Evolutionary conservation across 2,113 vertebrate genomes (phyloP).

Genomic region (Tretioscincus oriximinensis): DNA sequence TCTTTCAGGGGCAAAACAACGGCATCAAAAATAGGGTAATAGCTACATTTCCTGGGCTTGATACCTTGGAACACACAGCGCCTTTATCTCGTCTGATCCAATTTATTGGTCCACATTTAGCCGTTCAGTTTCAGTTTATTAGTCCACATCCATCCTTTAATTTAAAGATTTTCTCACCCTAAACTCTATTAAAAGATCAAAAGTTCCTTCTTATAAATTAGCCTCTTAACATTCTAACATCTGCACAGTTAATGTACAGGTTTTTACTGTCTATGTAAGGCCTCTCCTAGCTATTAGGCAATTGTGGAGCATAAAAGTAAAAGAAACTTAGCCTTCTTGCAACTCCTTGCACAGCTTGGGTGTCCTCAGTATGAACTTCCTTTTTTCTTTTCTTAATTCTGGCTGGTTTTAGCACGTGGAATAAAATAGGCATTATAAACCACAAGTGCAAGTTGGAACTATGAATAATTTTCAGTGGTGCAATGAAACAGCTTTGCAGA

Average conservation of each 20-base stretch:
- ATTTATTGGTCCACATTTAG: no score
- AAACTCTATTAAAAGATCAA: conserved; percentile 27
- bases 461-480: not conserved
- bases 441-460: not conserved
- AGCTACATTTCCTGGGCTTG: no score
- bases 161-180: conserved; percentile 23
- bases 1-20: no score
- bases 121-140: no score
- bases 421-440: not conserved
- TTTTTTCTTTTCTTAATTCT: not conserved
- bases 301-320: not conserved
- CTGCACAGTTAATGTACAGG: conserved; percentile 20
- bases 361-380: not conserved
- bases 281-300: conserved; percentile 6
- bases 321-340: not conserved
- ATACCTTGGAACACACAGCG: no score
- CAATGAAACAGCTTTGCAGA: not conserved
- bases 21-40: no score
- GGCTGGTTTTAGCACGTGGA: not conserved
- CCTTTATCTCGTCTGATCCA: no score
- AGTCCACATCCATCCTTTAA: conserved; percentile 7
- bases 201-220: not conserved
- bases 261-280: not conserved
- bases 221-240: conserved; percentile 13
- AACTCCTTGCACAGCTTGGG: not conserved